phyloP scores from a whole-genome alignment of 2,888 invertebrate genomes.

The Calameuta filiformis region DNA sequence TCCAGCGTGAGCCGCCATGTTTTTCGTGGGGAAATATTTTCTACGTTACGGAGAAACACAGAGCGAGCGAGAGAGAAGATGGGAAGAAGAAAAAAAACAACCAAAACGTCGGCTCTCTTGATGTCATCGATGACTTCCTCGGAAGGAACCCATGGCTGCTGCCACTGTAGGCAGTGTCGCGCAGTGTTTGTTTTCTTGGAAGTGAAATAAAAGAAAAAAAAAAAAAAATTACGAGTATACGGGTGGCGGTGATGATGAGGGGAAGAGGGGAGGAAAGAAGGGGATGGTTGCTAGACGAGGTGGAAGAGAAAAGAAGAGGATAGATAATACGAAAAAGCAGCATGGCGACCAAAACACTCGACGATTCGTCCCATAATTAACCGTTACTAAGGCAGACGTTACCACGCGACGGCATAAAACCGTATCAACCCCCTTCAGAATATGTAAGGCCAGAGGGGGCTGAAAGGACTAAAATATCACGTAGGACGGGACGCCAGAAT shows the following conservation, averaged over 20 bases:
- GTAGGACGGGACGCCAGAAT: conserved; percentile 45
- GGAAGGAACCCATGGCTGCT: too few relatives aligned
- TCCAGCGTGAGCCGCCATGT: too few relatives aligned
- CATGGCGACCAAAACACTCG: conserved; percentile 27
- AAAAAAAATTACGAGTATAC: background rate
- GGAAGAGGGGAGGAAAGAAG: background rate
- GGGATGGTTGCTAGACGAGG: background rate
- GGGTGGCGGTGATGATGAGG: too few relatives aligned
- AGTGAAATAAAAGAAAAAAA: conserved; percentile 19
- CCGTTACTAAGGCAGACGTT: conserved; percentile 22
- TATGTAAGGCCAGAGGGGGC: conserved; percentile 30
- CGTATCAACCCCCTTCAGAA: conserved; percentile 52
- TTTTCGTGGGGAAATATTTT: too few relatives aligned
- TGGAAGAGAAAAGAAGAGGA: background rate
- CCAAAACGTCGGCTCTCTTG: background rate
- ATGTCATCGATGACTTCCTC: too few relatives aligned
- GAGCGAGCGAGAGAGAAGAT: too few relatives aligned
- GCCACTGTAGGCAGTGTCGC: too few relatives aligned
- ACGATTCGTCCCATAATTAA: conserved; percentile 61
- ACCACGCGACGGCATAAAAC: conserved; percentile 38
- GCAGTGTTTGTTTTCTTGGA: too few relatives aligned
- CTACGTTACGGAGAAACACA: too few relatives aligned
- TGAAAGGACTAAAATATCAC: conserved; percentile 44
- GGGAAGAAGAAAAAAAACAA: background rate
- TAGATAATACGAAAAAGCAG: conserved; percentile 15